Base-by-base conservation (phyloP, 1,140 invertebrate species). In the Magallana ariakensis region DNA sequence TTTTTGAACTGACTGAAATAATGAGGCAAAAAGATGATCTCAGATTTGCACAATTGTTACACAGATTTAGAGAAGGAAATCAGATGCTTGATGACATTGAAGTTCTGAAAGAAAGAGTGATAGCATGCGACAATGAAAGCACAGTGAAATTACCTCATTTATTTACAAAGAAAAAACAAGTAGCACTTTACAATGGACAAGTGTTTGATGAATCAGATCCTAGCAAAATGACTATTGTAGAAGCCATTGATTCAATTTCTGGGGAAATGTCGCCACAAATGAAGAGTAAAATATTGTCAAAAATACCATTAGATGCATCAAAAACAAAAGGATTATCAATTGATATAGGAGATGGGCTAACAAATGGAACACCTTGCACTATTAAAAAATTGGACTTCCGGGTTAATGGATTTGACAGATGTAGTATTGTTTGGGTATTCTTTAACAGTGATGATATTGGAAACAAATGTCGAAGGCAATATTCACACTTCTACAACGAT, bases 21-120 rank as follows among this genome's bases (percentile, higher is more conserved):
- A 90, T 89, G 87, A 8, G 89, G 54, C 87, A 88, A 46, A 90
- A 87, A 87, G 89, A 88, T 70, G 84, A 86, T 58, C 26, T 80
- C 15, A 16, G 57, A 9, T 90, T 90, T 88, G 66, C 87, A 15
- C 16, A 90, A 55, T 22, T 88, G 9, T 55, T 90, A 10, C 88
- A 90, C 70, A 81, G 89, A 60, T 54, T 90, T 6, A 15, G 87
- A n/a, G 75, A 84, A 57, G 70, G 53, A 33, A 62, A 88, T 5
- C 81, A 86, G 22, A 83, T 80, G 46, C 13, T 11, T 1, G 53
- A 75, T 33, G 89, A 90, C 26, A 46, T 8, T 57, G n/a, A 33
- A n/a, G n/a, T n/a, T n/a, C n/a, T n/a, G n/a, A n/a, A n/a, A n/a
- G n/a, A n/a, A n/a, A n/a, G n/a, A n/a, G n/a, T n/a, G n/a, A n/a